A percentile compares a stretch with the other conserved stretches of the same genome.
Evolutionary conservation across 2,888 invertebrate genomes (phyloP).

Genomic region (Epinotia demarniana): DNA sequence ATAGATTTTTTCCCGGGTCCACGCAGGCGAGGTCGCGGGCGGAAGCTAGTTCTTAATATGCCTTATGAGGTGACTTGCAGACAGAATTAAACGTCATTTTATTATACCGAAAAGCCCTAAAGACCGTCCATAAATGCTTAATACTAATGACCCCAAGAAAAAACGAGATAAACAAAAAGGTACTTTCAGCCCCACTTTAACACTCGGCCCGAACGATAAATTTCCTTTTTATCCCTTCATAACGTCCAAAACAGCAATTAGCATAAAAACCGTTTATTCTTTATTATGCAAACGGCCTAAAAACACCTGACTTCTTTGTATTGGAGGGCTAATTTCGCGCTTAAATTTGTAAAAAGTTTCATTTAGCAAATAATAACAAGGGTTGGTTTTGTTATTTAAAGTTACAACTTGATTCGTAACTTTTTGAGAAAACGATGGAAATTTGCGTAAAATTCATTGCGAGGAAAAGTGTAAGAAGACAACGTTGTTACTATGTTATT

Average conservation of each 20-base stretch:
- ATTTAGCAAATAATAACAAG: slow-evolving; percentile 43
- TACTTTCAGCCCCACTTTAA: slow-evolving; percentile 47
- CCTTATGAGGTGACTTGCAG: too few species aligned
- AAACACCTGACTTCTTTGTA: slow-evolving; percentile 49
- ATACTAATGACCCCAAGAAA: slow-evolving; percentile 34
- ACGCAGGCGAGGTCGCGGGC: too few species aligned
- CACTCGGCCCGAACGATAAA: slow-evolving; percentile 51
- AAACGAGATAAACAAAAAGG: slow-evolving; percentile 37
- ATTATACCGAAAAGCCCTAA: neutral
- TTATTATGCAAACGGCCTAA: slow-evolving; percentile 49
- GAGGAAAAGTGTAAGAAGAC: slow-evolving; percentile 4
- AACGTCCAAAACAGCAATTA: slow-evolving; percentile 57
- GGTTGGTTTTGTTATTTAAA: slow-evolving; percentile 25
- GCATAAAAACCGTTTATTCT: slow-evolving; percentile 56
- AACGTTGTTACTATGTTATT: neutral
- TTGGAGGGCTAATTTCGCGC: slow-evolving; percentile 38
- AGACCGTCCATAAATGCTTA: slow-evolving; percentile 27
- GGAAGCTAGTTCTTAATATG: too few species aligned
- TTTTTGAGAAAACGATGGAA: slow-evolving; percentile 3
- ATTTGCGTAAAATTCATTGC: neutral
- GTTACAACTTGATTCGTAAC: slow-evolving; percentile 35
- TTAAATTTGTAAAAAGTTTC: slow-evolving; percentile 42
- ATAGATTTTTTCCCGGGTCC: too few species aligned
- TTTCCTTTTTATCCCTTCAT: slow-evolving; percentile 57
- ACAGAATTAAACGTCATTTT: too few species aligned